Evolutionary conservation across 1,140 invertebrate genomes (phyloP), one percentile per base, ranked within the genome.

Genomic region (Leptinotarsa lineolata): DNA sequence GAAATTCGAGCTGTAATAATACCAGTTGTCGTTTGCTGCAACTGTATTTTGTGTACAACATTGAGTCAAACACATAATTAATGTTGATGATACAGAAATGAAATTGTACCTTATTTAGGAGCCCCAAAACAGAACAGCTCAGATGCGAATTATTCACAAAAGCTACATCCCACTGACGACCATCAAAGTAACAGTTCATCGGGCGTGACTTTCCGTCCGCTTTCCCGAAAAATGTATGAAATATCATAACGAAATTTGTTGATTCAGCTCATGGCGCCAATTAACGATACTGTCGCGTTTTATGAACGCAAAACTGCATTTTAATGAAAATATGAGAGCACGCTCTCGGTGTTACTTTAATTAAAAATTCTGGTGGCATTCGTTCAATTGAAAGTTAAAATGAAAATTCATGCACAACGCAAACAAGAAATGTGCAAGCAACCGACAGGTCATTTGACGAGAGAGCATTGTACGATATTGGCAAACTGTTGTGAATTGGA

Each of bases 321-420:
- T 54, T 54, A 54, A 54, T 54, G 48, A 54, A 54, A 54, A 54
- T 54, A 54, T 54, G 48, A 54, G 48, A 54, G 48, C 48, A 54
- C 16, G 16, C 16, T 54, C 48, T n/a, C 48, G 16, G 48, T 54
- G 16, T 54, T 54, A 54, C n/a, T 54, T 54, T 18, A 54, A 54
- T 54, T 54, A 54, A 54, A 54, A 54, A 54, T 54, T 54, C 48
- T 54, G 48, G 16, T 54, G 48, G 48, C 16, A 54, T n/a, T 54
- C 48, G 48, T 54, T 54, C 48, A 54, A 54, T 54, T 54, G 48
- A 54, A 54, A 54, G 48, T 54, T 54, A 4, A 54, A 54, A 54
- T 4, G 48, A 54, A n/a, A 54, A 54, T 54, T 54, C 48, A 54
- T 54, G 48, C 48, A n/a, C 48, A 54, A 18, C 48, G n/a, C 48